Evolutionary conservation across 2,113 vertebrate species (phyloP), one percentile per base, ranked within the genome.

Genomic region (Synodontis membranacea): DNA sequence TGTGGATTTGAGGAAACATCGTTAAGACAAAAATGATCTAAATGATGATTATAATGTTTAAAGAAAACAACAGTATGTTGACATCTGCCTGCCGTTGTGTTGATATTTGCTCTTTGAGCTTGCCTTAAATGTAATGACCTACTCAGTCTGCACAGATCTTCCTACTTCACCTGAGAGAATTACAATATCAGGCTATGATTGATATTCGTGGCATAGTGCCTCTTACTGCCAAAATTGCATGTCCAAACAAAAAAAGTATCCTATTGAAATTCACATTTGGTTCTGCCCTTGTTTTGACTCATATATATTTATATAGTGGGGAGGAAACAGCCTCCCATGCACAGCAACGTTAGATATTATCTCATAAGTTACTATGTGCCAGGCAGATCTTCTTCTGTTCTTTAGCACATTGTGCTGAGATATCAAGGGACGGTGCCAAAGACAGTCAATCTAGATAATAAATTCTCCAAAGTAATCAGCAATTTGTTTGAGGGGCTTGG

Each of bases 241-340:
- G 91, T 87, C 91, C 91, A 92, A 92, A 94, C 92, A 92, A 92
- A 94, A 92, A 92, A 93, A 90, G 90, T 88, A 89, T 82, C 58
- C 87, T 80, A 94, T 94, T 94, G 91, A 93, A 92, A 95, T 94
- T 94, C 93, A 56, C 88, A 91, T 92, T 93, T 91, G 79, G 88
- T 82, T 92, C 87, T 92, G 93, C 50, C 93, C 93, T 88, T 92
- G 91, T 93, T 95, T 93, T 86, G 54, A 91, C 93, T 94, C 92
- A 95, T 95, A 95, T 94, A 93, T 93, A 95, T 94, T 95, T 95
- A 95, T 95, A 95, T 94, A 93, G 94, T 93, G 91, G 91, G 91
- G 68, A 90, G 86, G 39, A 82, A 62, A 44, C 80, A 54, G 76
- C 68, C n/a, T 62, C 86, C 87, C 89, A 83, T 82, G 84, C 83